A percentile compares a stretch with the other conserved stretches of the same genome.
Conservation (phyloP, 2,888 invertebrate genomes). For the Epirrhoe tristata region DNA sequence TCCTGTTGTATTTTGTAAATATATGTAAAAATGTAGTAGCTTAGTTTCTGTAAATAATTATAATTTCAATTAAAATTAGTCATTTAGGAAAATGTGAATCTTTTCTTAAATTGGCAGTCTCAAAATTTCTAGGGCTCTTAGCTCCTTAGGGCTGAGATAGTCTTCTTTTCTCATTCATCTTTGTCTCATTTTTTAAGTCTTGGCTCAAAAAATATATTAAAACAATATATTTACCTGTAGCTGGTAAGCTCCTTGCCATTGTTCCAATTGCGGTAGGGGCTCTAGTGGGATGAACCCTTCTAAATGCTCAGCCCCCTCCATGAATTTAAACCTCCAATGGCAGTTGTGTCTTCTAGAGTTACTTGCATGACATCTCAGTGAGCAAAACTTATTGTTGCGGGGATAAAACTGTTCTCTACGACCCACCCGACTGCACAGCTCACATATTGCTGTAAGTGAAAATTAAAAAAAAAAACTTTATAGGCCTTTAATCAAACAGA, state of each 20-base stretch:
- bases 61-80: no score
- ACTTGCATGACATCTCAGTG: conserved; percentile 71
- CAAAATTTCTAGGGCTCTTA: no score
- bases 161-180: no score
- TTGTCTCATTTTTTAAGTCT: no score
- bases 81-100: no score
- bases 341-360: conserved; percentile 58
- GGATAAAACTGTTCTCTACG: conserved; percentile 72
- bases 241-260: conserved; percentile 76
- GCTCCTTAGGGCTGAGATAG: no score
- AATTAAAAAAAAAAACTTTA: background rate
- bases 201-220: no score
- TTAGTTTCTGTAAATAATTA: no score
- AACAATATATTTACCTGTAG: conserved; percentile 60
- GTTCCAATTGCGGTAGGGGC: conserved; percentile 78
- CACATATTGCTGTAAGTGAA: conserved; percentile 72
- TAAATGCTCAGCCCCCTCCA: conserved; percentile 81
- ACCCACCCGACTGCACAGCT: conserved; percentile 76
- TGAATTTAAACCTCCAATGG: conserved; percentile 76
- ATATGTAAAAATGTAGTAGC: no score
- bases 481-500: no score
- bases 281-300: conserved; percentile 80
- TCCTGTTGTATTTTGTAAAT: no score
- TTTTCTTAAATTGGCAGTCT: no score
- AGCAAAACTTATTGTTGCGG: conserved; percentile 75